phyloP scores from a whole-genome alignment of 2,888 invertebrate genomes.

The Drosophila meridionalis region DNA sequence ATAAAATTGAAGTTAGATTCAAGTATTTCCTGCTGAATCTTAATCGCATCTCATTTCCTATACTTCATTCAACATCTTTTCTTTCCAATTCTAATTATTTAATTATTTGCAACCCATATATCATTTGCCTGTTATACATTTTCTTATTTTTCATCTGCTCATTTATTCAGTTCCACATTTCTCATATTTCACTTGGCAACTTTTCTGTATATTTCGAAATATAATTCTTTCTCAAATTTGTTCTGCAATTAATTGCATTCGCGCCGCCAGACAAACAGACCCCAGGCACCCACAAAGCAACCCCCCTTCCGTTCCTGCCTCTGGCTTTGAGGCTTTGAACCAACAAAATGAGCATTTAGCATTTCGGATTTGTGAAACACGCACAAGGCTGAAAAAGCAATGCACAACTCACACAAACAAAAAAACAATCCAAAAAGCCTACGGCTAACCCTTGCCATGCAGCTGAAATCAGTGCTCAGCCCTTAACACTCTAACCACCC shows the following conservation, averaged over 20 bases:
- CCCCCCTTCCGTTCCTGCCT: not conserved
- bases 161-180: not conserved
- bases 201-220: slow-evolving; percentile 7
- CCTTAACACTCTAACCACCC: not conserved
- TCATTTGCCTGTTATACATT: not conserved
- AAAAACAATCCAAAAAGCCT: slow-evolving; percentile 47
- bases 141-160: not conserved
- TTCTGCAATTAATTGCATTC: slow-evolving; percentile 58
- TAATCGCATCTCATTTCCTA: not conserved
- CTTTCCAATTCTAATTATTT: not conserved
- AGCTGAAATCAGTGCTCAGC: slow-evolving; percentile 51
- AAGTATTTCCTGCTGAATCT: no score
- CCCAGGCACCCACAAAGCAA: slow-evolving; percentile 5
- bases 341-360: slow-evolving; percentile 81
- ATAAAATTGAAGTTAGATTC: no score
- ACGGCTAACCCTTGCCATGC: slow-evolving; percentile 43
- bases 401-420: slow-evolving; percentile 36
- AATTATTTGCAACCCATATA: not conserved
- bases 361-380: slow-evolving; percentile 60
- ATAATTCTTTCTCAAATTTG: slow-evolving; percentile 44
- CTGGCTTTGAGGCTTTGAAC: slow-evolving; percentile 20
- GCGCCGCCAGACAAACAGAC: slow-evolving; percentile 27
- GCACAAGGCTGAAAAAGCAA: slow-evolving; percentile 40
- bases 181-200: slow-evolving; percentile 1
- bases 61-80: not conserved